phyloP scores from a whole-genome alignment of 2,797 vertebrate species.

The Pseudomugil tenellus region DNA sequence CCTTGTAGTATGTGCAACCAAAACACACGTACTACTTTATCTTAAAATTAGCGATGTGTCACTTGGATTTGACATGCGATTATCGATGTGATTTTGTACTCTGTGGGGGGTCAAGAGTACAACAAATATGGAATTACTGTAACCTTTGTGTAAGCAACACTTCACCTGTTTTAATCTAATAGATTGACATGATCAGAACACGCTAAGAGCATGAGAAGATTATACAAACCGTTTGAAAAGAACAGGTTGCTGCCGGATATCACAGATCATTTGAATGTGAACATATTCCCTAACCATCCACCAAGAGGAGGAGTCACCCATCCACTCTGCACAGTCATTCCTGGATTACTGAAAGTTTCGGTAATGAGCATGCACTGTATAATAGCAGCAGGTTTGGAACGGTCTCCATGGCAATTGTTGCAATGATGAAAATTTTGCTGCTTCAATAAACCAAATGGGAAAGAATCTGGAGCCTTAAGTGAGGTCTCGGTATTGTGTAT shows the following conservation, averaged over 20 bases:
- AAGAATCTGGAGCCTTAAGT: slow-evolving; percentile 34
- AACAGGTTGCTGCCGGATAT: slow-evolving; percentile 48
- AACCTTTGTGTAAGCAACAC: not conserved
- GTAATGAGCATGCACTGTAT: slow-evolving; percentile 61
- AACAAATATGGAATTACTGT: not conserved
- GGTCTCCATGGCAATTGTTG: slow-evolving; percentile 78
- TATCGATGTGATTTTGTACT: not conserved
- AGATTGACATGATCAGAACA: not conserved
- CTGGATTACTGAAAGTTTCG: slow-evolving; percentile 69
- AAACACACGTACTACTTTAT: not conserved
- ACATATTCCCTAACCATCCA: slow-evolving; percentile 43
- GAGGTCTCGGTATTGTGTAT: slow-evolving; percentile 35
- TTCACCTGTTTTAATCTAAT: not conserved
- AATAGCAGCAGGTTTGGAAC: slow-evolving; percentile 66
- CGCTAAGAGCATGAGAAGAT: not conserved
- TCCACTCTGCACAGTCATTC: slow-evolving; percentile 47
- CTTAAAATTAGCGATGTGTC: not conserved
- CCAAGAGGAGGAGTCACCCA: slow-evolving; percentile 55
- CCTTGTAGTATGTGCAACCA: not conserved
- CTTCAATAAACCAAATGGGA: slow-evolving; percentile 70
- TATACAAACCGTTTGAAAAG: slow-evolving; percentile 11
- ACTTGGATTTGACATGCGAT: slow-evolving; percentile 1
- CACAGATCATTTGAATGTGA: slow-evolving; percentile 54
- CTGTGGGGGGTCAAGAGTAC: not conserved
- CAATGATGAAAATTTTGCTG: slow-evolving; percentile 73